A percentile compares a stretch with the other conserved stretches of the same genome.
These are phyloP conservation scores for Sebastolobus alascanus DNA, from an alignment of 2,797 vertebrate genomes.

Conservation along the genomic window DNA sequence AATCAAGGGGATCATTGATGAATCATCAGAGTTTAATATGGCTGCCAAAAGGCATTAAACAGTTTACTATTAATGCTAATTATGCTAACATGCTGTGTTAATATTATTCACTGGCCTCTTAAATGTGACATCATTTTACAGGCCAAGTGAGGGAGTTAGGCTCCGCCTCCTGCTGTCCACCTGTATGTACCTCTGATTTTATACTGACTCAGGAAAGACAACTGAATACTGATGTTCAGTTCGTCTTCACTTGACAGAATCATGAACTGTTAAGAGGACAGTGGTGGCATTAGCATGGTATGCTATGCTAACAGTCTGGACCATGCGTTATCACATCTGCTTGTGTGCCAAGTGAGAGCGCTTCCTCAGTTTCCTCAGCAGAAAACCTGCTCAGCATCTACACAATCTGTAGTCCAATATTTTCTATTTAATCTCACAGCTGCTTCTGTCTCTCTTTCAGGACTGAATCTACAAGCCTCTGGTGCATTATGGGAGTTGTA, in stretches of 20 bases:
- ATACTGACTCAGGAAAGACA: too few relatives aligned
- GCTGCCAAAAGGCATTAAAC: not conserved
- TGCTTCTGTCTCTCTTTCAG: slow-evolving; percentile 59
- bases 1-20: not conserved
- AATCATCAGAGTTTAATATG: not conserved
- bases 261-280: slow-evolving; percentile 1
- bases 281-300: slow-evolving; percentile 2
- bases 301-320: slow-evolving; percentile 6
- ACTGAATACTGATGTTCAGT: too few relatives aligned
- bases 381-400: too few relatives aligned
- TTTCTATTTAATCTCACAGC: not conserved
- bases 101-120: not conserved
- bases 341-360: too few relatives aligned
- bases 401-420: not conserved
- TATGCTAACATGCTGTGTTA: not conserved
- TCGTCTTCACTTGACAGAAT: too few relatives aligned
- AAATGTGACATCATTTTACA: not conserved
- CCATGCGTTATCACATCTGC: too few relatives aligned
- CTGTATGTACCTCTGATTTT: not conserved
- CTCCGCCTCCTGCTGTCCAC: not conserved
- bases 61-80: not conserved
- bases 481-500: slow-evolving; percentile 48
- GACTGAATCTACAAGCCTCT: slow-evolving; percentile 53
- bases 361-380: too few relatives aligned
- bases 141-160: not conserved